Base-by-base conservation (phyloP, 2,888 invertebrate species). In the Eilema sororculum region DNA sequence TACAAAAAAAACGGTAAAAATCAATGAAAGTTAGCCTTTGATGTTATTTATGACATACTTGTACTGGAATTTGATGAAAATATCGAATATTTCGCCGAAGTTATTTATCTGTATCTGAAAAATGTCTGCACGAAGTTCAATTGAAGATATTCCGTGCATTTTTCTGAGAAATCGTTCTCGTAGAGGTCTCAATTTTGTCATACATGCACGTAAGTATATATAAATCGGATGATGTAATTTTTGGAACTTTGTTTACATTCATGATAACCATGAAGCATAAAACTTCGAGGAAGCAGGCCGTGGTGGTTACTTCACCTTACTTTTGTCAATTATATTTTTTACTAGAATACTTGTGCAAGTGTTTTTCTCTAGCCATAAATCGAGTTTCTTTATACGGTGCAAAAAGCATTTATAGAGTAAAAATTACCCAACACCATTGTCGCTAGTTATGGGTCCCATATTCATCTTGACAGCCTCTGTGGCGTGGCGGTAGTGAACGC, bases 81-180 rank as follows among this genome's bases (percentile, higher is more conserved):
- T 25, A 10, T 46, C 16, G 25, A 25, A 28, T n/a, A 1, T 64
- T 28, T 28, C 13, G n/a, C 28, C 28, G 56, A n/a, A 68, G 61
- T 22, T 20, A 10, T 73, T 63, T 74, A 72, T 77, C 28, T 75
- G 75, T 73, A 86, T 85, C 65, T 74, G n/a, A 37, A 63, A 68
- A 74, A 83, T 68, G 80, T 68, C 74, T 73, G 77, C 74, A 78
- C 78, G 64, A 67, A 76, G 70, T 69, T 71, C 59, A 67, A 28
- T 67, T 73, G 73, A 71, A 78, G 74, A 81, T 85, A 78, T 85
- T 83, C 78, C 80, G 66, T 78, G 78, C 77, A 79, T 82, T 75
- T 83, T 70, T 77, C 81, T 75, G 9, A 22, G 0, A 65, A 77
- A 78, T 78, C 70, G 62, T 61, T 66, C 6, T 46, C 69, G 69